These are phyloP conservation scores for Drosophila paramelanica DNA, from an alignment of 2,888 invertebrate species.

Conservation along the genomic window DNA sequence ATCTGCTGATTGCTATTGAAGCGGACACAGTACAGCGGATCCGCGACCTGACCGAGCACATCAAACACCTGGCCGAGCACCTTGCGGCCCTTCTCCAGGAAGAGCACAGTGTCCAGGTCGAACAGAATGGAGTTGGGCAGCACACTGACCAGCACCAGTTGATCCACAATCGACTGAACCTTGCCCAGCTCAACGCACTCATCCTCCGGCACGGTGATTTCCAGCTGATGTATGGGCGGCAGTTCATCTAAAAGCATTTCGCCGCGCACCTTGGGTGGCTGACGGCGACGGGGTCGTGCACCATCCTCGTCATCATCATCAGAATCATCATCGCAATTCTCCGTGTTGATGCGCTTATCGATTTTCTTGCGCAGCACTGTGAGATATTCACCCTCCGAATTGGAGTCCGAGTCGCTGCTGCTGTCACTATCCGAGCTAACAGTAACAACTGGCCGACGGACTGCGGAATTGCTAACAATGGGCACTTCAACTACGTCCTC, in stretches of 20 bases:
- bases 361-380: conserved; percentile 73
- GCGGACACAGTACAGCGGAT: conserved; percentile 95
- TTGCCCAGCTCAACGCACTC: conserved; percentile 91
- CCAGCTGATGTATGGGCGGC: conserved; percentile 92
- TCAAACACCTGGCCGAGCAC: conserved; percentile 92
- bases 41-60: conserved; percentile 94
- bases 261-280: conserved; percentile 81
- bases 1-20: conserved; percentile 94
- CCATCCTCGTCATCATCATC: conserved; percentile 68
- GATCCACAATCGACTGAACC: conserved; percentile 89
- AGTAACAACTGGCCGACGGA: conserved; percentile 67
- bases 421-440: conserved; percentile 71
- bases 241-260: conserved; percentile 88
- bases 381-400: conserved; percentile 76
- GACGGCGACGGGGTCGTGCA: conserved; percentile 51
- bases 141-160: conserved; percentile 90
- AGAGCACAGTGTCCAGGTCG: conserved; percentile 94
- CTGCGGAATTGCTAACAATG: conserved; percentile 13
- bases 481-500: conserved; percentile 78
- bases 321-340: conserved; percentile 75
- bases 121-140: conserved; percentile 91
- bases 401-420: conserved; percentile 61
- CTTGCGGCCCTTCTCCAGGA: conserved; percentile 91
- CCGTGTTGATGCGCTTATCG: conserved; percentile 71
- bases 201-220: conserved; percentile 91